Evolutionary conservation across 2,888 invertebrate species (phyloP), one percentile per base, ranked within the genome.

Genomic region (Drosophila dives): DNA sequence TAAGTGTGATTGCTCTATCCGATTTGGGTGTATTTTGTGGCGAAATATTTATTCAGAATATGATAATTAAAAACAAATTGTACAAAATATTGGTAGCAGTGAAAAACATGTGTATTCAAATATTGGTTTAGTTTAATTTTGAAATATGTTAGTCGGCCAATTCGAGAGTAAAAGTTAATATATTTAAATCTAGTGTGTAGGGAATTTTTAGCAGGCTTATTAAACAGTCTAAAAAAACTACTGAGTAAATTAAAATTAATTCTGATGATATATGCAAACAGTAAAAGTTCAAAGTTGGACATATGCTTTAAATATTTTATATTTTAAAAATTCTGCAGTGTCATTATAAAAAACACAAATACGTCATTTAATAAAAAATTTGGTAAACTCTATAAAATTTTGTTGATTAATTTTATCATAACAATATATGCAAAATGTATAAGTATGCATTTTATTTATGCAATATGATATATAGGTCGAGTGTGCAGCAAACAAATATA

Each of bases 381-480:
- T 20, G 15, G 5, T 32, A 42, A 58, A 33, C 56, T 59, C 65
- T 63, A 59, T 53, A 70, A 26, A 51, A 17, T 36, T 17, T 15
- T 34, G 42, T 45, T 45, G 20, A 40, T 42, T 65, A 15, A 61
- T 62, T 70, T 78, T 48, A 54, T 60, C 23, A 32, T 11, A n/a
- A 38, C 49, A 53, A 75, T 72, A 34, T 66, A 66, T 77, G 48
- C 59, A 20, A 45, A 49, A 51, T 32, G 53, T 55, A 36, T 48
- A 4, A 26, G 17, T 49, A 38, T 49, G 36, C 36, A 59, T 32
- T n/a, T 48, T 34, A 32, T 50, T 64, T 62, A 51, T 62, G 33
- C 64, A 67, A 68, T 75, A 75, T 64, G 15, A 59, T 68, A 77
- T 75, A 45, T 80, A 51, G 72, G 80, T 76, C 76, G 76, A 80